Evolutionary conservation across 2,113 vertebrate genomes (phyloP), one percentile per base, ranked within the genome.

Genomic region (Stigmatopora argus): DNA sequence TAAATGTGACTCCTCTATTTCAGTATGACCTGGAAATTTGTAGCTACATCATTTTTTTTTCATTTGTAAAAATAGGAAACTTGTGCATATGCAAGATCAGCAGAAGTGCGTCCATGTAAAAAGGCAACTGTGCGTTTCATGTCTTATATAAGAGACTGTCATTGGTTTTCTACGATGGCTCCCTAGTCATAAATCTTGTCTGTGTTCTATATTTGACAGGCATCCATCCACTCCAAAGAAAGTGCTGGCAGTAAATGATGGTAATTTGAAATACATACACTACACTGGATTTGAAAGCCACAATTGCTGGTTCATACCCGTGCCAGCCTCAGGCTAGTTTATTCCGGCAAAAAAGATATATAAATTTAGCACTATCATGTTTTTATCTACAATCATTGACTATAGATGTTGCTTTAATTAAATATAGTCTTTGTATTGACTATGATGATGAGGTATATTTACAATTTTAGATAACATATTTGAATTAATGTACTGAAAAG

Each of bases 231-330:
- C 73, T 89, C 90, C 88, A 90, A 90, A 87, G 87, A 90, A 91
- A 92, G 84, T 86, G 83, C 68, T 87, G 86, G 86, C 86, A 81
- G 75, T 65, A 78, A 71, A 78, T 9, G 49, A 77, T 81, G 10
- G 8, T 72, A 77, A 86, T 83, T 86, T 88, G 78, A 87, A 89
- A 90, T 83, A 85, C 78, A 83, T 79, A 73, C 65, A 74, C 65
- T 73, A 79, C 83, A 84, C 77, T 81, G 77, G 61, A 84, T 83
- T 80, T 74, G 62, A 67, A 90, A 87, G 70, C 90, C 90, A 89
- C 86, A 92, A 91, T 91, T 91, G 77, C 84, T 84, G 89, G 87
- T 88, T 88, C 75, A 72, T 59, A 66, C 83, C 70, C 76, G 80
- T 65, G 69, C 79, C 72, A 71, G 64, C 74, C 72, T 79, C 47